These are phyloP conservation scores for Sebastiscus tertius DNA, from an alignment of 2,797 vertebrate species.

Conservation along the genomic window DNA sequence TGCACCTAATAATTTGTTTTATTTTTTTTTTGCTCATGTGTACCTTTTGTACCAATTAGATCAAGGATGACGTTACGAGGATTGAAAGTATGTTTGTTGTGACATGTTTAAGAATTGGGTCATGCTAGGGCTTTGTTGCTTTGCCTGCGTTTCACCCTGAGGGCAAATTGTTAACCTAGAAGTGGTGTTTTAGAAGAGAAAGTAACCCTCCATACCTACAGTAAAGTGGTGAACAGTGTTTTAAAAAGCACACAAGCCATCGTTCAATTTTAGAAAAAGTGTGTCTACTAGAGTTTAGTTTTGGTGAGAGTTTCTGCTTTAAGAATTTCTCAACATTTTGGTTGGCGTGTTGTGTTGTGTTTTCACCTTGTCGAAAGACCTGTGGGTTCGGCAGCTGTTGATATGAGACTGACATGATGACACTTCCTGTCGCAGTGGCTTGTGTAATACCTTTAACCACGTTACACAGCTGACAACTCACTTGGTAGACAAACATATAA, in stretches of 20 bases:
- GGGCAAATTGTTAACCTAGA: not conserved
- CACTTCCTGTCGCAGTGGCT: constrained; percentile 37
- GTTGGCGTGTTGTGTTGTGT: not conserved
- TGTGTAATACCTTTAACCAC: not conserved
- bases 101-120: not conserved
- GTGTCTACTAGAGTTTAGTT: not conserved
- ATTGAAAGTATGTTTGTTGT: not conserved
- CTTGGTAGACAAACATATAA: not conserved
- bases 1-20: not conserved
- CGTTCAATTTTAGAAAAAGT: not conserved
- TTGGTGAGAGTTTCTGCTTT: not conserved
- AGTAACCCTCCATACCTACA: not conserved
- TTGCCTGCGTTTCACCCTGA: not conserved
- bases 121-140: not conserved
- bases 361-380: not conserved
- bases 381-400: constrained; percentile 26
- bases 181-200: not conserved
- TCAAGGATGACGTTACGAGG: not conserved
- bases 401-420: constrained; percentile 41
- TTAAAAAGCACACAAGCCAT: not conserved
- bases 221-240: not conserved
- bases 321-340: not conserved
- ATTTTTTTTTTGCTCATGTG: too few relatives aligned
- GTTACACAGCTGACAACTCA: not conserved
- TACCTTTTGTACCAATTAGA: not conserved